phyloP scores from a whole-genome alignment of 2,888 invertebrate species.

The Euzophera pinguis region DNA sequence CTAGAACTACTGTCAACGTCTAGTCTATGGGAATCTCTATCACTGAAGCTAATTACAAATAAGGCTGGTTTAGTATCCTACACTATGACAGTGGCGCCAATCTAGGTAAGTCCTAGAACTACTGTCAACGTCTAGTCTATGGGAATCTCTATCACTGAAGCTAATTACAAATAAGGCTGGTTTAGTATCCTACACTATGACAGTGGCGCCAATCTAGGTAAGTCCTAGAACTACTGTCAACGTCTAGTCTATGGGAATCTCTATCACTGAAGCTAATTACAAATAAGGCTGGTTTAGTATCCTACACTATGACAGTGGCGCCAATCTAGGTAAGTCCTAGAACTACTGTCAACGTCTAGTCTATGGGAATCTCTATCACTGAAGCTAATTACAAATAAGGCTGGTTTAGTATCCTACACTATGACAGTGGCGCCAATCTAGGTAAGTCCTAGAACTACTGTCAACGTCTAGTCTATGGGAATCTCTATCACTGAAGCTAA shows the following conservation, averaged over 20 bases:
- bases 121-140: slow-evolving; percentile 69
- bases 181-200: slow-evolving; percentile 61
- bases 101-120: slow-evolving; percentile 81
- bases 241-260: slow-evolving; percentile 76
- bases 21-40: slow-evolving; percentile 78
- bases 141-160: slow-evolving; percentile 80
- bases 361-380: slow-evolving; percentile 81
- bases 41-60: slow-evolving; percentile 74
- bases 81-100: slow-evolving; percentile 72
- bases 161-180: slow-evolving; percentile 67
- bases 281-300: slow-evolving; percentile 66
- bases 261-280: slow-evolving; percentile 78
- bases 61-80: slow-evolving; percentile 65
- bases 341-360: slow-evolving; percentile 45
- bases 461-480: slow-evolving; percentile 76
- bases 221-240: slow-evolving; percentile 61
- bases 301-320: slow-evolving; percentile 67
- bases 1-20: slow-evolving; percentile 44
- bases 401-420: slow-evolving; percentile 61
- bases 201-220: slow-evolving; percentile 82
- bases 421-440: slow-evolving; percentile 80
- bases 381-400: slow-evolving; percentile 70
- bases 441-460: slow-evolving; percentile 74
- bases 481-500: slow-evolving; percentile 80
- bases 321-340: slow-evolving; percentile 83